These are phyloP conservation scores for Steromphala cineraria DNA, from an alignment of 2,888 invertebrate species.

Conservation along the genomic window DNA sequence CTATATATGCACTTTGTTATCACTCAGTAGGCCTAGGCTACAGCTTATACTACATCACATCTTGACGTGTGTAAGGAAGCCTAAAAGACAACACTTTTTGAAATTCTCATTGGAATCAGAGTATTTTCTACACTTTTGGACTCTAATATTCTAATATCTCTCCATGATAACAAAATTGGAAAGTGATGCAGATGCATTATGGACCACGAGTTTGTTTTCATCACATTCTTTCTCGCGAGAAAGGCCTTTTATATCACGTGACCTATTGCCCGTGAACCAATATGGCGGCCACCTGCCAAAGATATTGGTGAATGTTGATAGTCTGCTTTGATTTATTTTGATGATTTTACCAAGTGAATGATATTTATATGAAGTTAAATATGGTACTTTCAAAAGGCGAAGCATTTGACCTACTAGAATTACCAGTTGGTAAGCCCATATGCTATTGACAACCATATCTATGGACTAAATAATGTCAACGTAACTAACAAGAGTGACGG, in stretches of 20 bases:
- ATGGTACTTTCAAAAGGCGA: slow-evolving; percentile 65
- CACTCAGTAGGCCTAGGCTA: too few species aligned
- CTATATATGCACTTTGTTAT: too few species aligned
- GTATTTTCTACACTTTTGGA: too few species aligned
- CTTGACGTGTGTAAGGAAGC: too few species aligned
- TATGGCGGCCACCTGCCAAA: slow-evolving; percentile 33
- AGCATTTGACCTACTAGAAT: slow-evolving; percentile 62
- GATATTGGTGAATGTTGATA: slow-evolving; percentile 27
- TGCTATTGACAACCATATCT: not conserved
- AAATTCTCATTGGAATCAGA: too few species aligned
- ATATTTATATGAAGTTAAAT: slow-evolving; percentile 28
- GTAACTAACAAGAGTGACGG: not conserved
- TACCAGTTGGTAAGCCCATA: slow-evolving; percentile 60
- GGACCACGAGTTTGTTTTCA: slow-evolving; percentile 18
- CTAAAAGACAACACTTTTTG: too few species aligned
- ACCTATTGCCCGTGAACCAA: slow-evolving; percentile 32
- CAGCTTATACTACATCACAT: too few species aligned
- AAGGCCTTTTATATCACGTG: slow-evolving; percentile 28
- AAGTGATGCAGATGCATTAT: not conserved
- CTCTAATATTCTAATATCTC: too few species aligned
- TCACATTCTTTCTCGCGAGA: slow-evolving; percentile 2
- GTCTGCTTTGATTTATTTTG: slow-evolving; percentile 7
- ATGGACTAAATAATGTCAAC: not conserved
- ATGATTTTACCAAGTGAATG: slow-evolving; percentile 40
- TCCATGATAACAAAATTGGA: too few species aligned